Percentiles rank a stretch among this genome's conserved stretches.
These are phyloP conservation scores for Rhinoptilus africanus DNA, from an alignment of 2,113 vertebrate species.

Conservation along the genomic window DNA sequence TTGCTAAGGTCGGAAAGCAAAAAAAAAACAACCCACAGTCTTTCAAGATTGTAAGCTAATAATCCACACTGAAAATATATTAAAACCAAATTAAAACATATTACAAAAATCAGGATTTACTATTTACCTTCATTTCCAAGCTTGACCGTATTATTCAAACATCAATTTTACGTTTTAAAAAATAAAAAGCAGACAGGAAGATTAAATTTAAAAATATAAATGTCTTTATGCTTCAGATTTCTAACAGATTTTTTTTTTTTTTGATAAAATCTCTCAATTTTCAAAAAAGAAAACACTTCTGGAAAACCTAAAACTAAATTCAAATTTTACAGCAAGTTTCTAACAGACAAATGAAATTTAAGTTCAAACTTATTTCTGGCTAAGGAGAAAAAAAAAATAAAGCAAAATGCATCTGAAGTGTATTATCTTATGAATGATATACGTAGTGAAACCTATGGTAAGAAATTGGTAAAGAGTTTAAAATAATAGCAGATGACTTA, in stretches of 20 bases:
- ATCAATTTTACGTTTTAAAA: not conserved
- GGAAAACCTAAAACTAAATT: not conserved
- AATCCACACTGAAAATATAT: not conserved
- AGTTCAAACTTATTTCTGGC: not conserved
- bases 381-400: not conserved
- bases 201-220: not conserved
- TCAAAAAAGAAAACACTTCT: not conserved
- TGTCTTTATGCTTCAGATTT: not conserved
- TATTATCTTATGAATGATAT: not conserved
- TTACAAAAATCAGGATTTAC: not conserved
- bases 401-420: not conserved
- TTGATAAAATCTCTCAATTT: not conserved
- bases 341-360: not conserved
- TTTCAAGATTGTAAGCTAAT: not conserved
- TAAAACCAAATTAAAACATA: not conserved
- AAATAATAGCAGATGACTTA: conserved; percentile 18
- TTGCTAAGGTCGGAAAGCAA: not conserved
- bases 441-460: not conserved
- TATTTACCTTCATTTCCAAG: not conserved
- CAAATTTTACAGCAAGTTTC: not conserved
- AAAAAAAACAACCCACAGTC: not conserved
- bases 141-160: not conserved
- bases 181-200: not conserved
- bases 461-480: not conserved
- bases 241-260: not conserved